A percentile compares a stretch with the other conserved stretches of the same genome.
Conservation (phyloP, 1,140 invertebrate genomes). For the Odontomachus brunneus region DNA sequence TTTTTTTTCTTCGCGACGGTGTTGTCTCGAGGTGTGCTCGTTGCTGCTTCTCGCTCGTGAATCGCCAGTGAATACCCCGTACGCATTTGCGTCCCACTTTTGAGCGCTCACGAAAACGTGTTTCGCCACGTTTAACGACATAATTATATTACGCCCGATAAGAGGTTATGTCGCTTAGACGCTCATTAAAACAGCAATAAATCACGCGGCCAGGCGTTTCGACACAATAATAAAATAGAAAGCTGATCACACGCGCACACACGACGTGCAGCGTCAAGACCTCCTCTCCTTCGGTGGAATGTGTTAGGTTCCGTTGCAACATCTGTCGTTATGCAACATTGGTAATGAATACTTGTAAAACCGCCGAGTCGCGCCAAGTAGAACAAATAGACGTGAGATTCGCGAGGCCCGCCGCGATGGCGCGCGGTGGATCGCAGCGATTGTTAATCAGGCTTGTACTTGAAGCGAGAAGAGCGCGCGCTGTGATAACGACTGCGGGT, state of each 20-base stretch:
- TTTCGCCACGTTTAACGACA: constrained; percentile 17
- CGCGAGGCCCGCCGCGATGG: background rate
- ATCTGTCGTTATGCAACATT: constrained; percentile 5
- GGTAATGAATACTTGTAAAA: background rate
- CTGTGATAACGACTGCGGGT: constrained; percentile 5
- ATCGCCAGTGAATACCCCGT: too few relatives aligned
- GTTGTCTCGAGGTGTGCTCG: background rate
- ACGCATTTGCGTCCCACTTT: constrained; percentile 22
- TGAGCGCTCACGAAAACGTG: background rate
- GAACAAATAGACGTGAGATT: constrained; percentile 17
- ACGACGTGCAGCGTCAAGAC: background rate
- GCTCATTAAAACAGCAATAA: constrained; percentile 48
- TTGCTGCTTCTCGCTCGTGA: background rate
- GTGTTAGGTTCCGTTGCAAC: constrained; percentile 16
- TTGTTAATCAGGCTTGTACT: constrained; percentile 26
- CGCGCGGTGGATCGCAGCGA: constrained; percentile 8
- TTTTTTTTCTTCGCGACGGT: constrained; percentile 14
- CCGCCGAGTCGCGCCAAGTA: background rate
- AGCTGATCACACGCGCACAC: background rate
- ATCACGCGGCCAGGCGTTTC: constrained; percentile 22
- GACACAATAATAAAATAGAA: constrained; percentile 49
- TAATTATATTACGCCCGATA: constrained; percentile 32
- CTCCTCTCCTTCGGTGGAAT: constrained; percentile 7
- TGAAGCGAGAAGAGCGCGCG: too few relatives aligned
- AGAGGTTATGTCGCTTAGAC: constrained; percentile 5